phyloP scores from a whole-genome alignment of 2,797 vertebrate species.

The Cryptoprocta ferox region DNA sequence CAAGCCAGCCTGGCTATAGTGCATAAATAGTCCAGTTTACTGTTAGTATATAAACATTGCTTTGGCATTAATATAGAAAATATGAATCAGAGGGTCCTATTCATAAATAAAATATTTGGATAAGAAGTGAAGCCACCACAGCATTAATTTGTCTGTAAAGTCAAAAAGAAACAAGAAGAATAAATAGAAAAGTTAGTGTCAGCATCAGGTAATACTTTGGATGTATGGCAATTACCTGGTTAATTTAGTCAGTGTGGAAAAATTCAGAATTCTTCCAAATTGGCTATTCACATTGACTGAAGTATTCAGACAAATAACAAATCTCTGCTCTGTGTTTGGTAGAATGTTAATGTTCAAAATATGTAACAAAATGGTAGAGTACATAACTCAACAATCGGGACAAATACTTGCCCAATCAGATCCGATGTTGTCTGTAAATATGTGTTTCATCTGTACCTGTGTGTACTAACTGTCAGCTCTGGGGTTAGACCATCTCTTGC shows the following conservation, averaged over 20 bases:
- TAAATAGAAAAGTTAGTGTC: neutral
- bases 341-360: neutral
- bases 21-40: conserved; percentile 20
- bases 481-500: neutral
- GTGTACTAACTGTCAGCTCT: neutral
- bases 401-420: neutral
- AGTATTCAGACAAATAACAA: neutral
- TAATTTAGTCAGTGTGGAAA: neutral
- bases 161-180: neutral
- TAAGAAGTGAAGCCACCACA: conserved; percentile 15
- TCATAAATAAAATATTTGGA: conserved; percentile 56
- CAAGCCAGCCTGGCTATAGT: neutral
- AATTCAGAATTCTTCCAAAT: conserved; percentile 29
- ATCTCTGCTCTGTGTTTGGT: neutral
- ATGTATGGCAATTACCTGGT: neutral
- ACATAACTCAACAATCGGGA: neutral
- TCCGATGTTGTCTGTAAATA: neutral
- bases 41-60: conserved; percentile 11
- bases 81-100: conserved; percentile 19
- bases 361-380: neutral
- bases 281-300: neutral
- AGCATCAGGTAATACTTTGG: neutral
- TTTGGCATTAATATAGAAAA: conserved; percentile 46
- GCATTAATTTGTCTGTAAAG: neutral
- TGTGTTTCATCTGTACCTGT: neutral